Conservation (phyloP, 2,888 invertebrate species). For the Athetis lepigone region DNA sequence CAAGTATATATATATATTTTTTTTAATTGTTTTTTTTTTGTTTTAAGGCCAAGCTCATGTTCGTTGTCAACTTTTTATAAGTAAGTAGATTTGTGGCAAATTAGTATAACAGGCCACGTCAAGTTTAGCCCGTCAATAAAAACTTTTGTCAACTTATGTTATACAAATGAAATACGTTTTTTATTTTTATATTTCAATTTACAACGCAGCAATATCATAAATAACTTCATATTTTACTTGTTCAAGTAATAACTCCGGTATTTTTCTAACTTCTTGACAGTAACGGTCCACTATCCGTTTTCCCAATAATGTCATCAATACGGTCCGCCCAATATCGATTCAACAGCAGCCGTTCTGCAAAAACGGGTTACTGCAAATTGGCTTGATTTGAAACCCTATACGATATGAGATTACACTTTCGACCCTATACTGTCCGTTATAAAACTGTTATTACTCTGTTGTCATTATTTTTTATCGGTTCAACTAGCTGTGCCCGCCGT, state of each 20-base stretch:
- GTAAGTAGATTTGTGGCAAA: too few species aligned
- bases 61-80: too few species aligned
- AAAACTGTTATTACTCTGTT: not conserved
- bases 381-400: slow-evolving; percentile 5
- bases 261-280: not conserved
- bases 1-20: too few species aligned
- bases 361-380: slow-evolving; percentile 33
- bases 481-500: not conserved
- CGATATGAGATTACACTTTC: not conserved
- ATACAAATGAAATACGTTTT: too few species aligned
- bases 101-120: too few species aligned
- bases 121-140: too few species aligned
- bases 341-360: slow-evolving; percentile 13
- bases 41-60: too few species aligned
- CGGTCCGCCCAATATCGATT: slow-evolving; percentile 35
- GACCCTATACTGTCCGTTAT: not conserved
- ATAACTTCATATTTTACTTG: not conserved
- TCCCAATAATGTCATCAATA: slow-evolving; percentile 23
- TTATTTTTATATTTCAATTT: too few species aligned
- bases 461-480: not conserved
- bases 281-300: slow-evolving; percentile 6
- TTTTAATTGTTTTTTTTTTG: too few species aligned
- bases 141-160: too few species aligned
- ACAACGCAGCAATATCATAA: too few species aligned
- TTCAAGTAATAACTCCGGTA: not conserved